Evolutionary conservation across 1,140 invertebrate species (phyloP).

Genomic region (Eurosta solidaginis): DNA sequence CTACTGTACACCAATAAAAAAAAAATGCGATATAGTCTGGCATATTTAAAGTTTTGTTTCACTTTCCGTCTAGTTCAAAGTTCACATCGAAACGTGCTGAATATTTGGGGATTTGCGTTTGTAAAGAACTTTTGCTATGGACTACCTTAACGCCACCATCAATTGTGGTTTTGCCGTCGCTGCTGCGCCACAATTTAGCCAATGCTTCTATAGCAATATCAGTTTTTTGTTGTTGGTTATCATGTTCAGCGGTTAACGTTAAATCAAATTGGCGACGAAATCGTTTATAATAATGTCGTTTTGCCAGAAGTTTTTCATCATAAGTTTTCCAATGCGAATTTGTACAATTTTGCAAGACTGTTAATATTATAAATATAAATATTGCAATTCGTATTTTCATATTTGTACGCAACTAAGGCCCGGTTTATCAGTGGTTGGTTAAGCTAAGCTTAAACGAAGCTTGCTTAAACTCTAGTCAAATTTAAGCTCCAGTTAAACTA

Average conservation of each 20-base stretch:
- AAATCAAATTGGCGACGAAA: constrained; percentile 51
- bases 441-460: too few species aligned
- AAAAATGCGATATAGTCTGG: too few species aligned
- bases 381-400: not conserved
- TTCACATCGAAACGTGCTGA: constrained; percentile 50
- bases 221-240: constrained; percentile 50
- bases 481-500: too few species aligned
- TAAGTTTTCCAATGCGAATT: not conserved
- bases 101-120: constrained; percentile 51
- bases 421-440: too few species aligned
- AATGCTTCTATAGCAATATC: constrained; percentile 53
- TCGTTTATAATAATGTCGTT: not conserved
- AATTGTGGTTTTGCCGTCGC: constrained; percentile 49
- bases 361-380: not conserved
- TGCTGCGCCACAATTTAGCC: constrained; percentile 52
- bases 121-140: constrained; percentile 42
- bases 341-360: not conserved
- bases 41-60: not conserved
- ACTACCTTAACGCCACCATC: constrained; percentile 52
- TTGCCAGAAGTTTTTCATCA: not conserved
- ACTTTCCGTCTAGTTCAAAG: constrained; percentile 40
- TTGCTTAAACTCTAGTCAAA: too few species aligned
- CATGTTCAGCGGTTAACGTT: constrained; percentile 51
- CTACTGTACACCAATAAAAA: too few species aligned
- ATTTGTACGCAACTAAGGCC: too few species aligned